Conservation (phyloP, 2,888 invertebrate genomes). For the Trissoscelio sp. region DNA sequence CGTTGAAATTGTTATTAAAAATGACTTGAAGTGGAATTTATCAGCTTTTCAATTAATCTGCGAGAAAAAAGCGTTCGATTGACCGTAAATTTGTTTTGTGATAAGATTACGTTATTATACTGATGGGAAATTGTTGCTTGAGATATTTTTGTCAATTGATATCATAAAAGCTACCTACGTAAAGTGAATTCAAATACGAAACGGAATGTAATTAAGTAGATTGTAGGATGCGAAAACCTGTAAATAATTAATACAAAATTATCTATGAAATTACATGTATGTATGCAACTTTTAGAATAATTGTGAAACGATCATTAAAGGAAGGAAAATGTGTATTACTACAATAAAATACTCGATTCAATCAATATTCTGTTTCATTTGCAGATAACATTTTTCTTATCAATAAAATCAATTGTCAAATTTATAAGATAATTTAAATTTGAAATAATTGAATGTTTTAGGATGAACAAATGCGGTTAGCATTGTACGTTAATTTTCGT, state of each 20-base stretch:
- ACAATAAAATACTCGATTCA: slow-evolving; percentile 47
- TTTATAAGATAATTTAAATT: not conserved
- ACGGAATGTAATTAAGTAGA: slow-evolving; percentile 51
- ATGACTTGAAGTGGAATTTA: not conserved
- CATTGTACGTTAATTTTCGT: no score
- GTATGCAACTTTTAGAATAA: slow-evolving; percentile 60
- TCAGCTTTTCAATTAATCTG: not conserved
- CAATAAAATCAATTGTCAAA: not conserved
- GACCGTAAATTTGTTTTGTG: not conserved
- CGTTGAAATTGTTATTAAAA: not conserved
- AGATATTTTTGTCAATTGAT: slow-evolving; percentile 47
- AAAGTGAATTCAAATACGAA: slow-evolving; percentile 36
- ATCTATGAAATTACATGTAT: slow-evolving; percentile 47
- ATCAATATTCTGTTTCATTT: slow-evolving; percentile 19
- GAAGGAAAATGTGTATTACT: slow-evolving; percentile 48
- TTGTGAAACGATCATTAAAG: slow-evolving; percentile 50
- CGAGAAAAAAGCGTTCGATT: not conserved
- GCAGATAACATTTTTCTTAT: not conserved
- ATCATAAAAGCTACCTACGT: slow-evolving; percentile 25
- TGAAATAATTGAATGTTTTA: not conserved
- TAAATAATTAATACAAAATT: slow-evolving; percentile 56
- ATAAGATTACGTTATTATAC: not conserved
- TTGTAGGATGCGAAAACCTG: slow-evolving; percentile 43
- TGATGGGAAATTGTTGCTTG: slow-evolving; percentile 40
- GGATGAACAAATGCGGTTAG: no score